A percentile compares a stretch with the other conserved stretches of the same genome.
Conservation (phyloP, 1,140 invertebrate species). For the Adelges cooleyi region DNA sequence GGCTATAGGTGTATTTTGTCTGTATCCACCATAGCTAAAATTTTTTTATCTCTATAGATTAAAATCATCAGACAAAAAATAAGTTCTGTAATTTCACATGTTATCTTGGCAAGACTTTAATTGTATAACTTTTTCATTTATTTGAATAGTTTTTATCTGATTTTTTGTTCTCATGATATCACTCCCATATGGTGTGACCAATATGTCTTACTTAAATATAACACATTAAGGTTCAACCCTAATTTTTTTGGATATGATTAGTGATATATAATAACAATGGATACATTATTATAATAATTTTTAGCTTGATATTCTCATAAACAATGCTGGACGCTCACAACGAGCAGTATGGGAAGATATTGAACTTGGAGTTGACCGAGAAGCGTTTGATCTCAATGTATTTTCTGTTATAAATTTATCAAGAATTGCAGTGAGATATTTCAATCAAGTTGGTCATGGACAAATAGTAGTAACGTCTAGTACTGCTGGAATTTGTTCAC, state of each 20-base stretch:
- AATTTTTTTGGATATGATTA: not conserved
- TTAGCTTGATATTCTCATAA: conserved; percentile 64
- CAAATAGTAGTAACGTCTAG: conserved; percentile 64
- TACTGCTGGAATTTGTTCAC: conserved; percentile 53
- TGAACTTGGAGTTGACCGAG: conserved; percentile 58
- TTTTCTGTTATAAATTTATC: conserved; percentile 61
- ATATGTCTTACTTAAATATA: not conserved
- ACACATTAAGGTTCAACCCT: not conserved
- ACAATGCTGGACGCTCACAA: conserved; percentile 73
- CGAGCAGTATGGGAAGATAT: conserved; percentile 64
- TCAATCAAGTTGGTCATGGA: conserved; percentile 46
- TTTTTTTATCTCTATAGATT: too few species aligned
- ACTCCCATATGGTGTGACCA: not conserved
- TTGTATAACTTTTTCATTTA: too few species aligned
- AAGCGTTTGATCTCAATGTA: conserved; percentile 73
- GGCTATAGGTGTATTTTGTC: too few species aligned
- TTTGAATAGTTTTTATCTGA: too few species aligned
- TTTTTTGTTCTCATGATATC: too few species aligned
- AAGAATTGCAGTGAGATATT: conserved; percentile 54
- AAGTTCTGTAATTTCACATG: too few species aligned
- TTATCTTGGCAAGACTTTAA: too few species aligned
- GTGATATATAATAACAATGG: not conserved
- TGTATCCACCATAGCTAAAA: too few species aligned
- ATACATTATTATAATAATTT: conserved; percentile 28
- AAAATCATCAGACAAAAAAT: too few species aligned